phyloP scores from a whole-genome alignment of 2,888 invertebrate genomes.

The Pseudoips prasinana region DNA sequence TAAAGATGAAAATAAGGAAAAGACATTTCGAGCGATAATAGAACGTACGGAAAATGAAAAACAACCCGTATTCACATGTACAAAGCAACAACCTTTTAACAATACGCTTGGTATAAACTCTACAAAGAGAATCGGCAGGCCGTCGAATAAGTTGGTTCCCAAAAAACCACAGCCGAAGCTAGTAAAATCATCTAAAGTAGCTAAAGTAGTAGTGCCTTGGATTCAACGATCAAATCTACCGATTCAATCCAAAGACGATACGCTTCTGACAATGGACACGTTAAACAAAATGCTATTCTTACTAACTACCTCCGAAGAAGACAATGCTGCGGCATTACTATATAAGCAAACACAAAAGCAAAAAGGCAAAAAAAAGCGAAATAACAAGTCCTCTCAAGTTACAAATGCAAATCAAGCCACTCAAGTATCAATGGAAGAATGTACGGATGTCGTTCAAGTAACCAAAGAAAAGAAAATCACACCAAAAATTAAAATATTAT shows the following conservation, averaged over 20 bases:
- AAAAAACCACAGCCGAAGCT: background rate
- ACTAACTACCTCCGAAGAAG: slow-evolving; percentile 18
- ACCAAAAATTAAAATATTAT: background rate
- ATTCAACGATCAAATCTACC: slow-evolving; percentile 1
- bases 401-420: no score
- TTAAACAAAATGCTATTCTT: slow-evolving; percentile 59
- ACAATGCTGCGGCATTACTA: slow-evolving; percentile 9
- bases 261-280: slow-evolving; percentile 50
- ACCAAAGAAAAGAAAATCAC: background rate
- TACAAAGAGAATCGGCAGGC: no score
- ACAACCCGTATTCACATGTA: no score
- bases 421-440: no score
- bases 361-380: slow-evolving; percentile 11
- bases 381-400: background rate
- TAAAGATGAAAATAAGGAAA: no score
- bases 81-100: no score
- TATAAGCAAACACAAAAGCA: slow-evolving; percentile 9
- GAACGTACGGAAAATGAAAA: no score
- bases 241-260: slow-evolving; percentile 13
- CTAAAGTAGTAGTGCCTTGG: slow-evolving; percentile 16
- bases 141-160: no score
- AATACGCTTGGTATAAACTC: no score
- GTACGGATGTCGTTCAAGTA: no score
- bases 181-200: background rate
- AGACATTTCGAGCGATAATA: no score